Conservation (phyloP, 2,888 invertebrate genomes). For the Patella ulyssiponensis region DNA sequence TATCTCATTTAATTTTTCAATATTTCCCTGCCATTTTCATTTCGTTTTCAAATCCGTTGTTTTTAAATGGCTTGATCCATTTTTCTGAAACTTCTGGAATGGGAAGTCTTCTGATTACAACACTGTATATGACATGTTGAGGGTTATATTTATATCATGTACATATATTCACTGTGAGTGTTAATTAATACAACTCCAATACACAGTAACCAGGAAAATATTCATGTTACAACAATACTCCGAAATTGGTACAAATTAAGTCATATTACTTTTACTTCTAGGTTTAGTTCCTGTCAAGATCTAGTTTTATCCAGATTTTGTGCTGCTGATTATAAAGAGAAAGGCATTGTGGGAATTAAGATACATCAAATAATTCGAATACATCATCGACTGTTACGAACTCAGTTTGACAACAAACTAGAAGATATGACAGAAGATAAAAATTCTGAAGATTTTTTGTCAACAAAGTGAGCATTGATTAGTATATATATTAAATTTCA, state of each 20-base stretch:
- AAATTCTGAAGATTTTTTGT: conserved; percentile 60
- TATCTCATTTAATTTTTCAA: too few species aligned
- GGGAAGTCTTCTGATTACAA: too few species aligned
- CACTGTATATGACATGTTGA: too few species aligned
- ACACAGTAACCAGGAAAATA: too few species aligned
- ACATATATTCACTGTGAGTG: too few species aligned
- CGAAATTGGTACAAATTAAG: background rate
- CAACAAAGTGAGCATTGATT: conserved; percentile 47
- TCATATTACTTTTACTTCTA: conserved; percentile 33
- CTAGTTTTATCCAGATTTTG: conserved; percentile 71
- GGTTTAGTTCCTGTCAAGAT: conserved; percentile 71
- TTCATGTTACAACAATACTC: too few species aligned
- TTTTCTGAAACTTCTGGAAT: too few species aligned
- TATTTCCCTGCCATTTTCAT: too few species aligned
- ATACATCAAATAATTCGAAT: conserved; percentile 68
- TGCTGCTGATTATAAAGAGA: conserved; percentile 65
- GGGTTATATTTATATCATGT: too few species aligned
- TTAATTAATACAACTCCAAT: too few species aligned
- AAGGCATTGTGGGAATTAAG: conserved; percentile 66
- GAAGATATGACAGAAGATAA: conserved; percentile 58
- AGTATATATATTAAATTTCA: background rate
- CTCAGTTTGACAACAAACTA: conserved; percentile 67
- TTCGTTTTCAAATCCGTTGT: too few species aligned
- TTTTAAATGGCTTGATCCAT: too few species aligned
- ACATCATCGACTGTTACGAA: conserved; percentile 66